Percentiles rank a stretch among this genome's conserved stretches.
phyloP scores from a whole-genome alignment of 2,888 invertebrate genomes.

The Xestia ashworthii region DNA sequence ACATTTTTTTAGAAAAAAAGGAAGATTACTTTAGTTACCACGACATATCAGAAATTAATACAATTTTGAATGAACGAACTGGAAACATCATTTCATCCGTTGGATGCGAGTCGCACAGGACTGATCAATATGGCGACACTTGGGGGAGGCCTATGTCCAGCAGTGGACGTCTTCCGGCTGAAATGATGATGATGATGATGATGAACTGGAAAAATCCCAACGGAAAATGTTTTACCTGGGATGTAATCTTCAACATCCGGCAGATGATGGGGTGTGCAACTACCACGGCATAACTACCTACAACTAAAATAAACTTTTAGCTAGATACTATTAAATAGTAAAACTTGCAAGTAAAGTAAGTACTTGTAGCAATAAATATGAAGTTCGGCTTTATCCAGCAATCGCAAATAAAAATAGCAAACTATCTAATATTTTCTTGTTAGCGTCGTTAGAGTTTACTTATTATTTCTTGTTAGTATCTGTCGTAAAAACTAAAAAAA shows the following conservation, averaged over 20 bases:
- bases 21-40: neutral
- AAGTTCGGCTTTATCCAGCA: neutral
- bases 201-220: neutral
- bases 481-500: slow-evolving; percentile 4
- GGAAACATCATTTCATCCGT: too few species aligned
- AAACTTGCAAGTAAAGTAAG: neutral
- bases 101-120: too few species aligned
- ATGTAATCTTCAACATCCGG: neutral
- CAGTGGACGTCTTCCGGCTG: too few species aligned
- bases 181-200: too few species aligned
- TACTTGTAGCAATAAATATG: neutral
- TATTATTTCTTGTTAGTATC: slow-evolving; percentile 10
- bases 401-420: slow-evolving; percentile 10
- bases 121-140: too few species aligned
- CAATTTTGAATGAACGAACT: neutral
- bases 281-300: neutral
- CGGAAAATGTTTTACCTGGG: neutral
- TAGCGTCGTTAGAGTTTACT: slow-evolving; percentile 17
- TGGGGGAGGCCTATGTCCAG: too few species aligned
- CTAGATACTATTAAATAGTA: neutral
- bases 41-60: neutral
- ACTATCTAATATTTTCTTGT: slow-evolving; percentile 27
- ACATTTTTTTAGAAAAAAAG: neutral
- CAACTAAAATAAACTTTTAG: neutral
- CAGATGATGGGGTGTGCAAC: neutral